A percentile compares a stretch with the other conserved stretches of the same genome.
Evolutionary conservation across 2,888 invertebrate genomes (phyloP).

Genomic region (Invenusta paracnida): DNA sequence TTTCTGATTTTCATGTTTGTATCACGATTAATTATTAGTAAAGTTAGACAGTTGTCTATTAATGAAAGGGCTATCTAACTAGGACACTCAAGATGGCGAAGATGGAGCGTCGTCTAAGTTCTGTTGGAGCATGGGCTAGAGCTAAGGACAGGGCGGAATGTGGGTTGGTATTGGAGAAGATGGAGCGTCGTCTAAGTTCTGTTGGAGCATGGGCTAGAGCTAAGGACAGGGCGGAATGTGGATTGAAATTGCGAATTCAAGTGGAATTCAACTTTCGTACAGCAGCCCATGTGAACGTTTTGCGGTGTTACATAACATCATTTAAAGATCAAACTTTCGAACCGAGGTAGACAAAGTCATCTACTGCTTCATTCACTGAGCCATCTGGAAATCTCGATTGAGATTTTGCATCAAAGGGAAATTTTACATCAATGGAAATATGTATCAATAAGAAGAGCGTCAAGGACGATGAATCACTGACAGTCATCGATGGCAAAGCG

Average conservation of each 20-base stretch:
- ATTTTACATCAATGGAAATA: too few species aligned
- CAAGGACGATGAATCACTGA: neutral
- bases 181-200: neutral
- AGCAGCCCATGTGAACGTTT: neutral
- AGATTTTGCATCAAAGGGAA: too few species aligned
- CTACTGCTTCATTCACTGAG: neutral
- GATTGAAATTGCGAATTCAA: neutral
- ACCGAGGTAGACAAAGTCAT: neutral
- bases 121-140: conserved; percentile 4
- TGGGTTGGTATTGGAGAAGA: neutral
- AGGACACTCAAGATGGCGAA: neutral
- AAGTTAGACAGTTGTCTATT: neutral
- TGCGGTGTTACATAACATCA: too few species aligned
- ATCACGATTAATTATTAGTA: neutral
- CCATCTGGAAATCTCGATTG: neutral
- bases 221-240: neutral
- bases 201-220: neutral
- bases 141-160: neutral
- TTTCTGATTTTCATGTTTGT: neutral
- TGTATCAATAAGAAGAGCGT: neutral
- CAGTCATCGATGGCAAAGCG: too few species aligned
- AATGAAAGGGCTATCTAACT: conserved; percentile 10
- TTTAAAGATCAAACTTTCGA: neutral
- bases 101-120: neutral
- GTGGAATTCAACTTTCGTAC: neutral